Evolutionary conservation across 2,797 vertebrate genomes (phyloP).

Genomic region (Rhinella marina): DNA sequence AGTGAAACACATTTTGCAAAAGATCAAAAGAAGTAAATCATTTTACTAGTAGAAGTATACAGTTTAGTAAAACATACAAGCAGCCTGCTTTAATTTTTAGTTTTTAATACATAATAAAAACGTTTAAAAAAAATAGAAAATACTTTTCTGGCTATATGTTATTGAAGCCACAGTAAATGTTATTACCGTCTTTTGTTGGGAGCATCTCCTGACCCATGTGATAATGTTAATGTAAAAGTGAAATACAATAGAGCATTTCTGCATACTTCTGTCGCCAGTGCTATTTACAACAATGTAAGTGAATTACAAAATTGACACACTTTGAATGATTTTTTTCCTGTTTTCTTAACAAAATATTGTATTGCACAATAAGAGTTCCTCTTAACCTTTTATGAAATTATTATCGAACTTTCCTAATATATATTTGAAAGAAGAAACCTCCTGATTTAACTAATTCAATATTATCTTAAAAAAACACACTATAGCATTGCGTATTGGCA

Average conservation of each 20-base stretch:
- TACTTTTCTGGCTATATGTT: not conserved
- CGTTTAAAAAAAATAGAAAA: not conserved
- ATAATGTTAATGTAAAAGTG: constrained; percentile 14
- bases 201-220: constrained; percentile 2
- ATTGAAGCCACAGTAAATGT: not conserved
- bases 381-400: constrained; percentile 11
- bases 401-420: constrained; percentile 30
- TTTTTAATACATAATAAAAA: not conserved
- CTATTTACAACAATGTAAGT: not conserved
- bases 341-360: constrained; percentile 12
- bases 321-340: constrained; percentile 12
- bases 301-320: not conserved
- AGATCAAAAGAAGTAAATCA: too few species aligned
- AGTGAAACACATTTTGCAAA: too few species aligned
- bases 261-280: constrained; percentile 28
- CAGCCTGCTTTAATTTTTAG: not conserved
- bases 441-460: constrained; percentile 28
- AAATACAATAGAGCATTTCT: not conserved
- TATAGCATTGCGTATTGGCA: constrained; percentile 11
- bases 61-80: not conserved
- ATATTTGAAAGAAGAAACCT: constrained; percentile 36
- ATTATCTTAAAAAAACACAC: not conserved
- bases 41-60: too few species aligned
- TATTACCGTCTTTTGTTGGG: not conserved
- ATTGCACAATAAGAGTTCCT: constrained; percentile 35